These are phyloP conservation scores for Nesidiocoris tenuis DNA, from an alignment of 2,888 invertebrate species.

Conservation along the genomic window DNA sequence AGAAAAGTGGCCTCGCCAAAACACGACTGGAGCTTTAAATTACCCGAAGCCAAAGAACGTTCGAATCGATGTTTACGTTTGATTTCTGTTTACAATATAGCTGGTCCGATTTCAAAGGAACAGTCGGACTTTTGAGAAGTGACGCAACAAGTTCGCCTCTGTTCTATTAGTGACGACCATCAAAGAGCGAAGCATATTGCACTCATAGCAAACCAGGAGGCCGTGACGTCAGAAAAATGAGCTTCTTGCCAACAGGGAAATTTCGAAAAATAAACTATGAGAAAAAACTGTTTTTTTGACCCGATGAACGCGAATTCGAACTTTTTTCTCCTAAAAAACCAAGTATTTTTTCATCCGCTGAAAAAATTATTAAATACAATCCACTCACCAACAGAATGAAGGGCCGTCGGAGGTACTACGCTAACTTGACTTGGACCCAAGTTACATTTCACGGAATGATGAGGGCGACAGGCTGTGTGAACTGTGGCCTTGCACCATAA, in stretches of 20 bases:
- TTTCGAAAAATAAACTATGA: too few species aligned
- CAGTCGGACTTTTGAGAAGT: background rate
- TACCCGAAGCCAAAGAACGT: background rate
- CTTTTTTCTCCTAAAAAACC: too few species aligned
- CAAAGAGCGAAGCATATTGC: background rate
- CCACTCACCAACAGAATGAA: slow-evolving; percentile 74
- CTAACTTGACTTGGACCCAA: slow-evolving; percentile 87
- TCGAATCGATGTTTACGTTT: background rate
- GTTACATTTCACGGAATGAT: slow-evolving; percentile 75
- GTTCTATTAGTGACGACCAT: background rate
- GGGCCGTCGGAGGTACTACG: slow-evolving; percentile 89
- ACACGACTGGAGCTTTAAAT: background rate
- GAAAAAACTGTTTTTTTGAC: too few species aligned
- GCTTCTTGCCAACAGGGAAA: too few species aligned
- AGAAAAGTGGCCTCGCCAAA: too few species aligned
- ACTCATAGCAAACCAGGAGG: background rate
- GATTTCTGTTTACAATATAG: background rate
- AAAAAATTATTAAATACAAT: too few species aligned
- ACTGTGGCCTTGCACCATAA: slow-evolving; percentile 92
- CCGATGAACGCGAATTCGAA: too few species aligned
- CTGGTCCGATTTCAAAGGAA: background rate
- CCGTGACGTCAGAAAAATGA: background rate
- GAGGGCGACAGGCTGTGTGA: slow-evolving; percentile 86
- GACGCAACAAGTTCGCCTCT: background rate
- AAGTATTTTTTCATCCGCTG: too few species aligned